Percentiles rank a stretch among this genome's conserved stretches.
Conservation (phyloP, 1,140 invertebrate genomes). For the Drosophila fuyamai region DNA sequence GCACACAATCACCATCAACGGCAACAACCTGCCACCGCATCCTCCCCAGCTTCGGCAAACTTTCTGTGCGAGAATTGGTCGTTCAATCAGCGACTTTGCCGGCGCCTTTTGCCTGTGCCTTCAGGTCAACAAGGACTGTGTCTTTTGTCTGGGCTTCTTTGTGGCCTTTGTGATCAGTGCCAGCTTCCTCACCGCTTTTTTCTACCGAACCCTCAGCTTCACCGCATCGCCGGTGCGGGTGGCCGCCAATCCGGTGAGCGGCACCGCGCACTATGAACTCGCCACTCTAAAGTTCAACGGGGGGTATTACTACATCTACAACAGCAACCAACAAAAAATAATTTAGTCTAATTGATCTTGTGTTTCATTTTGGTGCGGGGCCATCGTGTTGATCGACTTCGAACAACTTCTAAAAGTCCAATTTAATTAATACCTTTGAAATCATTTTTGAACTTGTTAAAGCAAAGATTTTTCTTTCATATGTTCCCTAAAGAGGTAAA, state of each 20-base stretch:
- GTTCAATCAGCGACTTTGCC: constrained; percentile 58
- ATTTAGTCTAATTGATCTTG: constrained; percentile 10
- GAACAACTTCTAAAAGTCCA: neutral
- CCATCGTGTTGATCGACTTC: too few relatives aligned
- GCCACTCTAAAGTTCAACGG: constrained; percentile 53
- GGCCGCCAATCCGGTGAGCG: neutral
- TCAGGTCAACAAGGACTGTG: constrained; percentile 79
- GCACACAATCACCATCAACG: constrained; percentile 67
- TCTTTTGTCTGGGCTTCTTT: constrained; percentile 81
- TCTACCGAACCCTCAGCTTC: constrained; percentile 72
- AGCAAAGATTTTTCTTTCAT: too few relatives aligned
- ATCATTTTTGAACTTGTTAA: too few relatives aligned
- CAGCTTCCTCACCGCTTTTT: constrained; percentile 79
- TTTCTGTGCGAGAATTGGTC: constrained; percentile 27
- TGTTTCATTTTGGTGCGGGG: neutral
- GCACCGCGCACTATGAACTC: constrained; percentile 5
- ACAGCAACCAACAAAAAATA: constrained; percentile 28
- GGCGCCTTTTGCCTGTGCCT: constrained; percentile 68
- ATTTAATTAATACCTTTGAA: neutral
- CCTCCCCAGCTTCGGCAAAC: constrained; percentile 2
- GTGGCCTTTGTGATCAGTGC: constrained; percentile 77
- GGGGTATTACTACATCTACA: constrained; percentile 65
- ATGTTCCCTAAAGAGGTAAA: too few relatives aligned
- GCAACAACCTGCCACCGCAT: constrained; percentile 32
- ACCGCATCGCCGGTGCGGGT: constrained; percentile 20